Conservation (phyloP, 2,113 vertebrate genomes). For the Leptocoma aspasia region DNA sequence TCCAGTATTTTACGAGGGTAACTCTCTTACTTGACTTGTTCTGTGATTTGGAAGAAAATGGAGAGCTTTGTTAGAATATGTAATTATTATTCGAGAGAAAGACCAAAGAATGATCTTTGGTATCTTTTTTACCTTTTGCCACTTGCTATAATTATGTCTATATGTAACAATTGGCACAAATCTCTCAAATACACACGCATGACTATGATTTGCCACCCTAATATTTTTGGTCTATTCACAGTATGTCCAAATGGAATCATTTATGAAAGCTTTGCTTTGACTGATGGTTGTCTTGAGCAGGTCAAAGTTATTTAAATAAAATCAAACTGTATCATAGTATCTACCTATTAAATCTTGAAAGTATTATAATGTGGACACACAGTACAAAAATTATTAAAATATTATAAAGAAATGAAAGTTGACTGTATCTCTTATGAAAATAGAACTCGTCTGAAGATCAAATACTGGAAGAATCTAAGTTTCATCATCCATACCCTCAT, state of each 20-base stretch:
- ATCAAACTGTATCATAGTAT: not conserved
- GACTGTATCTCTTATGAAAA: not conserved
- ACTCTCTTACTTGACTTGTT: not conserved
- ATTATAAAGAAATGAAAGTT: not conserved
- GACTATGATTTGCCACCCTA: not conserved
- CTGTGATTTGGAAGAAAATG: not conserved
- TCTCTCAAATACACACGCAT: not conserved
- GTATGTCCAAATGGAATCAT: not conserved
- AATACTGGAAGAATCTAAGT: not conserved
- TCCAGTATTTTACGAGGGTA: not conserved
- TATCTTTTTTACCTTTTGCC: not conserved
- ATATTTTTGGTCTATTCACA: not conserved
- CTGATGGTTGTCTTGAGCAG: not conserved
- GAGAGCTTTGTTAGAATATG: not conserved
- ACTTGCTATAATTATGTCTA: not conserved
- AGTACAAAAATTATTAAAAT: not conserved
- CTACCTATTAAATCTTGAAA: not conserved
- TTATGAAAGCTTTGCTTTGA: not conserved
- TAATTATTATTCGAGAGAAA: not conserved
- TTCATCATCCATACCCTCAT: accelerated
- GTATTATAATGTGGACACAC: not conserved
- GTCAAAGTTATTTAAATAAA: not conserved
- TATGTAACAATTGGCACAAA: not conserved
- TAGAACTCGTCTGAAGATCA: not conserved
- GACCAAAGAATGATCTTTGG: not conserved